Evolutionary conservation across 2,113 vertebrate species (phyloP).

Genomic region (Andinoacara biseriatus): DNA sequence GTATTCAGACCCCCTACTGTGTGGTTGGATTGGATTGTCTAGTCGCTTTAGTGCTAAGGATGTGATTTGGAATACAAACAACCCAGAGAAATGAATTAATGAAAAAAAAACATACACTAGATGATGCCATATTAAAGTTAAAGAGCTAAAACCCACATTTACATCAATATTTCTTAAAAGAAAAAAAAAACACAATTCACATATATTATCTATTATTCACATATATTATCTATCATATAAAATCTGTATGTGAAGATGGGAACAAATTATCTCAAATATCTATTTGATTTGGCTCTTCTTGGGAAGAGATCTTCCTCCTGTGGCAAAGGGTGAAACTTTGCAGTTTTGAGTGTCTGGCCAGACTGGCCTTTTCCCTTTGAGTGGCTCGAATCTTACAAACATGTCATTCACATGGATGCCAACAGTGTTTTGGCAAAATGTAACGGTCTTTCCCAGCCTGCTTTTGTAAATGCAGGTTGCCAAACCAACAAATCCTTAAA

Average conservation of each 20-base stretch:
- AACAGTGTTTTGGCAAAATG: neutral
- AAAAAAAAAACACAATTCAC: neutral
- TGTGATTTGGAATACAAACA: neutral
- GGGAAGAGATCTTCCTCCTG: neutral
- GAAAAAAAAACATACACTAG: neutral
- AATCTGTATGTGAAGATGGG: neutral
- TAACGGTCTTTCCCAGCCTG: neutral
- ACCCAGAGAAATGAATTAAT: neutral
- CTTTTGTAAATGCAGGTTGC: neutral
- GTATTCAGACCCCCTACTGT: neutral
- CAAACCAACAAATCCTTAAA: neutral
- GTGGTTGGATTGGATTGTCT: neutral
- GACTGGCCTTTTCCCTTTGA: neutral
- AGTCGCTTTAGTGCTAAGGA: neutral
- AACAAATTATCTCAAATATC: neutral
- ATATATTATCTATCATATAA: no score
- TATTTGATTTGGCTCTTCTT: neutral
- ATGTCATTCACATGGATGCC: neutral
- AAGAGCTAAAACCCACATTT: neutral
- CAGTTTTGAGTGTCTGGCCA: constrained; percentile 4
- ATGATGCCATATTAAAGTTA: neutral
- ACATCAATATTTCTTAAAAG: neutral
- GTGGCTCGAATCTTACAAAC: neutral
- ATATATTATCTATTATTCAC: neutral
- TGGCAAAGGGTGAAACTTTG: neutral